Evolutionary conservation across 2,113 vertebrate genomes (phyloP), one percentile per base, ranked within the genome.

Genomic region (Heterocephalus glaber): DNA sequence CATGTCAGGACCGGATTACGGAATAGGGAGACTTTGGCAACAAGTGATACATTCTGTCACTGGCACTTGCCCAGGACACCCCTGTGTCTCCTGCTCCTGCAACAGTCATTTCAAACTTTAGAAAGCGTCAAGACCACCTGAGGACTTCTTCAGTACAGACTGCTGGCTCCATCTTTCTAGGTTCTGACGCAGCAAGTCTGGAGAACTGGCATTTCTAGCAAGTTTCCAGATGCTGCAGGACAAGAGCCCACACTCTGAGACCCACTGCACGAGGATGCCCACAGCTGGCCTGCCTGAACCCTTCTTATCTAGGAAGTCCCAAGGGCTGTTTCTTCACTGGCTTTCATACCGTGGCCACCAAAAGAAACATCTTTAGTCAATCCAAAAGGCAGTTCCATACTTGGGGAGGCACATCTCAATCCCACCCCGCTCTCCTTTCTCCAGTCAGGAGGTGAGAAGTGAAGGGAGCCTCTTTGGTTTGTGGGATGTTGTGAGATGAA

Each of bases 1-100:
- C 1, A 1, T 14, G 5, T 26, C 41, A 0, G 38, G 84, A 81
- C n/a, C 0, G 2, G 20, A 74, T 33, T 41, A 17, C 58, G 16
- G 38, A 54, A 77, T 44, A 60, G 56, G 41, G 52, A 72, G 28
- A 30, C 19, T 11, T 54, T 19, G 70, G 60, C 26, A 89, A 61
- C 16, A 14, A 44, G 38, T 61, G 38, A 4, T 3, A 24, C 5
- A 61, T 28, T 28, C 0, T 0, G 24, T 35, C 5, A 4, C 61
- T 68, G 56, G 47, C 66, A 47, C 4, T 93, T 89, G 60, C 52
- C 60, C 24, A 14, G 79, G 20, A 10, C 33, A 52, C 52, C 10
- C 8, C 41, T 12, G 5, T 17, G 41, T 2, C 6, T n/a, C 49
- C 16, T 52, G 26, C 41, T 54, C 0, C 79, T 41, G 35, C 44